Percentiles rank a stretch among this genome's conserved stretches.
Evolutionary conservation across 2,113 vertebrate genomes (phyloP).

Genomic region (Orycteropus afer): DNA sequence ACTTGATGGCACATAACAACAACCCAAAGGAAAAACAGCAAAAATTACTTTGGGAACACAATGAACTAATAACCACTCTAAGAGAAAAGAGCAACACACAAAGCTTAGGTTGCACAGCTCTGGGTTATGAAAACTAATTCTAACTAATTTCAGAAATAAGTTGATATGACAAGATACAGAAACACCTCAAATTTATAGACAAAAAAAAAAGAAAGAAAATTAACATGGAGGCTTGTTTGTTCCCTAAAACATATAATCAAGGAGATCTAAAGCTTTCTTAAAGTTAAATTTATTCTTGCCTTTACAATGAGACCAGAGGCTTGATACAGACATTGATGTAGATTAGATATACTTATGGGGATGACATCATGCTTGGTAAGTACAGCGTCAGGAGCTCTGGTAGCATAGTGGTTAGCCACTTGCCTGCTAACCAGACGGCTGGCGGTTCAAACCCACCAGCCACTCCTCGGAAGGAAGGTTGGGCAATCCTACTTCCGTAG

Average conservation of each 20-base stretch:
- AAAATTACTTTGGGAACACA: background rate
- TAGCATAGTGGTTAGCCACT: too few species aligned
- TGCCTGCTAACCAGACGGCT: too few species aligned
- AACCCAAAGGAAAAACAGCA: slow-evolving; percentile 38
- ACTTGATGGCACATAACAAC: too few species aligned
- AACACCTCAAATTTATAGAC: background rate
- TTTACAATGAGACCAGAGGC: background rate
- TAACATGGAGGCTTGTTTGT: background rate
- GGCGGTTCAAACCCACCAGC: too few species aligned
- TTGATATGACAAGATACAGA: background rate
- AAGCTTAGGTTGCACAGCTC: background rate
- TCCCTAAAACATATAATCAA: background rate
- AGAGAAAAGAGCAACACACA: background rate
- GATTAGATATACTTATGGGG: background rate
- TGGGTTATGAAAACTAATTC: background rate
- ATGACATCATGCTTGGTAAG: too few species aligned
- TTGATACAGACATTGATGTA: background rate
- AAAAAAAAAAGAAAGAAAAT: background rate
- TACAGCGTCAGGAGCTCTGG: too few species aligned
- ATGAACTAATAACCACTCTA: background rate
- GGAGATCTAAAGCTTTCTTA: background rate
- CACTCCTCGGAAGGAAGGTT: too few species aligned
- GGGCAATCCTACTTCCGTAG: too few species aligned
- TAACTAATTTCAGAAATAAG: slow-evolving; percentile 50
- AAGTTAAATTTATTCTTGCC: background rate